These are phyloP conservation scores for Carassius auratus DNA, from an alignment of 2,113 vertebrate genomes.

Conservation along the genomic window DNA sequence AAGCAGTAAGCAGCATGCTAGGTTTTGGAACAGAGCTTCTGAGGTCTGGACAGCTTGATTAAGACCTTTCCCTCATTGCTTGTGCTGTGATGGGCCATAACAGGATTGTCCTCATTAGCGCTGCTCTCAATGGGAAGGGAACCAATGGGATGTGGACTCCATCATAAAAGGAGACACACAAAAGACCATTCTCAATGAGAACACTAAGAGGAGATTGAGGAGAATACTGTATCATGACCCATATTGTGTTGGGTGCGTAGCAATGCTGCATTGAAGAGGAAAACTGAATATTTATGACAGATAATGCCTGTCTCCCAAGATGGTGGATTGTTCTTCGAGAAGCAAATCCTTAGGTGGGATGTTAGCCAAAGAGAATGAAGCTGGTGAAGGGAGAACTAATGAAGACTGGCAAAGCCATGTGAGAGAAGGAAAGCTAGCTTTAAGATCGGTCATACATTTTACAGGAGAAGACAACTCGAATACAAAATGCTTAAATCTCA, in stretches of 20 bases:
- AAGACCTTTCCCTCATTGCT: conserved; percentile 31
- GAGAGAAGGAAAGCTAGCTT: conserved; percentile 44
- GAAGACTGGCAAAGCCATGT: conserved; percentile 49
- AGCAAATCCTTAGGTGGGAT: conserved; percentile 79
- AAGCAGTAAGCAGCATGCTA: not conserved
- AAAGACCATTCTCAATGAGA: conserved; percentile 42
- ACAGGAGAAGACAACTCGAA: conserved; percentile 4
- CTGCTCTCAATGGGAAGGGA: conserved; percentile 68
- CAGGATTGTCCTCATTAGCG: conserved; percentile 79
- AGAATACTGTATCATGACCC: conserved; percentile 74
- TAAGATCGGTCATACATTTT: conserved; percentile 40
- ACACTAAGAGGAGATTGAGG: conserved; percentile 53
- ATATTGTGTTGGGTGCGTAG: conserved; percentile 71
- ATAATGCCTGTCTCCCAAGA: conserved; percentile 70
- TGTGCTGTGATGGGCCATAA: conserved; percentile 66
- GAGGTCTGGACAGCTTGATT: conserved; percentile 39
- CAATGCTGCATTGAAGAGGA: conserved; percentile 45
- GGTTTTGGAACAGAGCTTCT: conserved; percentile 10
- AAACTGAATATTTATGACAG: conserved; percentile 79
- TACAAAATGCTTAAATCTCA: conserved; percentile 19
- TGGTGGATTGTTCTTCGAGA: conserved; percentile 63
- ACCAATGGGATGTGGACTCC: conserved; percentile 60
- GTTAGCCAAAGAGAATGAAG: conserved; percentile 77
- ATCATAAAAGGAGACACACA: conserved; percentile 39
- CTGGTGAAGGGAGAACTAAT: conserved; percentile 62